A percentile compares a stretch with the other conserved stretches of the same genome.
phyloP scores from a whole-genome alignment of 2,113 vertebrate genomes.

The Oostethus manadensis region DNA sequence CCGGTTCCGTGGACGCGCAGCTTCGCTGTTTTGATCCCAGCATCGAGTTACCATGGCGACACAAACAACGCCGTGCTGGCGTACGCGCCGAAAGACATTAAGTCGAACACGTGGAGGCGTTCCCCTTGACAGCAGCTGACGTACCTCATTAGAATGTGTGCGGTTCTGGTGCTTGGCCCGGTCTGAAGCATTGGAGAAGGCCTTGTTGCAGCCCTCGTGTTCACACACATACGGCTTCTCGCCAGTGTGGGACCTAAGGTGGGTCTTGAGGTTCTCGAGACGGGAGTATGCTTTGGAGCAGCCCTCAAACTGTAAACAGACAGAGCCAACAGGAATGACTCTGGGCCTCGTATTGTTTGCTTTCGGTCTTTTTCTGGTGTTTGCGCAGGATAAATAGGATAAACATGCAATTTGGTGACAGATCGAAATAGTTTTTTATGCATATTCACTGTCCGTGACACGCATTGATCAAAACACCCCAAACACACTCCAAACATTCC shows the following conservation, averaged over 20 bases:
- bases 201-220: constrained; percentile 97
- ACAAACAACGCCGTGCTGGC: neutral
- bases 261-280: constrained; percentile 98
- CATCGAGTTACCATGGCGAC: neutral
- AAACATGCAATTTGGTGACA: no score
- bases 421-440: no score
- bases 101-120: no score
- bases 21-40: neutral
- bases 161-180: constrained; percentile 98
- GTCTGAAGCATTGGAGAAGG: constrained; percentile 97
- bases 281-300: constrained; percentile 95
- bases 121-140: neutral
- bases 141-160: constrained; percentile 97
- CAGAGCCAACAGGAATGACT: constrained; percentile 5
- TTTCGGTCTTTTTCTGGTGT: no score
- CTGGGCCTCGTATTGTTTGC: neutral
- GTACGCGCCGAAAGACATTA: neutral
- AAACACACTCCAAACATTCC: no score
- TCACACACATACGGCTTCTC: constrained; percentile 98
- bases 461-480: no score
- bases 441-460: no score
- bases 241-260: constrained; percentile 95
- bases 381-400: no score
- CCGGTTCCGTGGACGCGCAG: neutral
- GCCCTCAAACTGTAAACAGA: constrained; percentile 87